These are phyloP conservation scores for Macrophya alboannulata DNA, from an alignment of 2,888 invertebrate species.

Conservation along the genomic window DNA sequence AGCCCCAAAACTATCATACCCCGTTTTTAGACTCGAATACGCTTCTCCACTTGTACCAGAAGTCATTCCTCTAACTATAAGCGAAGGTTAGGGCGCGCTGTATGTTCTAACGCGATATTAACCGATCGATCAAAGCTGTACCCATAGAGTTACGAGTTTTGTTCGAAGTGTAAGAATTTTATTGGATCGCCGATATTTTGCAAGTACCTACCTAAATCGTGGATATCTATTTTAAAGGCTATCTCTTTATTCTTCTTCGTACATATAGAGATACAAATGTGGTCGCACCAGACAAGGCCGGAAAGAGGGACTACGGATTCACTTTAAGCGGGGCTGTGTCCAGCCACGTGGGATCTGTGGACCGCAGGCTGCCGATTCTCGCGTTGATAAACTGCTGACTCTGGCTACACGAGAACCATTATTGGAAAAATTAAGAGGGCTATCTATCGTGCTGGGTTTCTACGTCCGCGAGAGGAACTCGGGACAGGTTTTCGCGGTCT, in stretches of 20 bases:
- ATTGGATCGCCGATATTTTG: neutral
- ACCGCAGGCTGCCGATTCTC: constrained; percentile 63
- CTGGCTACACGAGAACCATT: constrained; percentile 69
- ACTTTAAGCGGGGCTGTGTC: constrained; percentile 27
- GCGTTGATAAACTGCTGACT: constrained; percentile 73
- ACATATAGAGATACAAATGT: neutral
- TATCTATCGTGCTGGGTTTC: constrained; percentile 66
- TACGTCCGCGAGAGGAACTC: neutral
- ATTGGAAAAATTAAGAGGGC: constrained; percentile 76
- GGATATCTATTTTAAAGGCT: neutral
- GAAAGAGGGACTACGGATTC: neutral
- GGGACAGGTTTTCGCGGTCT: neutral
- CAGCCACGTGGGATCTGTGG: constrained; percentile 28
- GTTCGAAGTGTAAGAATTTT: no score
- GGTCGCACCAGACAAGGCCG: constrained; percentile 7
- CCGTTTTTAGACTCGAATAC: neutral
- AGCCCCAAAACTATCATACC: neutral
- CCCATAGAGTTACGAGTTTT: no score
- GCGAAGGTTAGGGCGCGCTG: neutral
- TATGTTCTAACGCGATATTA: no score
- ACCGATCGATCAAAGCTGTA: no score
- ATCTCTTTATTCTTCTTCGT: neutral
- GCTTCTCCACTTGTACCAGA: neutral
- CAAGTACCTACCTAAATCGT: neutral
- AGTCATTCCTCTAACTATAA: neutral